phyloP scores from a whole-genome alignment of 2,888 invertebrate species.

The Himalopsyche japonica region DNA sequence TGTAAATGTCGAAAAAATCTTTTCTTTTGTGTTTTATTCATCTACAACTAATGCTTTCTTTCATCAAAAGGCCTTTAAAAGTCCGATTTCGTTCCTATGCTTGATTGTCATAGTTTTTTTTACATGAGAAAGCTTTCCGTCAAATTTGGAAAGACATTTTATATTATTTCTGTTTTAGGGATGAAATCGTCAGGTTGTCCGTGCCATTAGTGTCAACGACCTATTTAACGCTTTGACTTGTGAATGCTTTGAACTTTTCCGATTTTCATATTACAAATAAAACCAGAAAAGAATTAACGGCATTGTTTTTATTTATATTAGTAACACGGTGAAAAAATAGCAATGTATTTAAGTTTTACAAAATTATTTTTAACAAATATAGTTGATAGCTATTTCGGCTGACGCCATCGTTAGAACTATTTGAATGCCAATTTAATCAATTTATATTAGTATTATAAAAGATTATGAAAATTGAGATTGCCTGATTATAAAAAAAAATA shows the following conservation, averaged over 20 bases:
- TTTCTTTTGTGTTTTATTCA: no score
- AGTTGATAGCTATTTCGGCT: no score
- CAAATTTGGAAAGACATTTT: not conserved
- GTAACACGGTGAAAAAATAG: no score
- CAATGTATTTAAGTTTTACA: no score
- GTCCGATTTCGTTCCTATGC: not conserved
- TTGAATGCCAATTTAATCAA: no score
- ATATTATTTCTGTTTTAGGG: not conserved
- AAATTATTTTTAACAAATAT: no score
- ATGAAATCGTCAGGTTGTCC: not conserved
- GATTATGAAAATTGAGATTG: no score
- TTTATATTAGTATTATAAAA: no score
- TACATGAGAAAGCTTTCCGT: not conserved
- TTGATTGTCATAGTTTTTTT: not conserved
- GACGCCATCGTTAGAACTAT: no score
- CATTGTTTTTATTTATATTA: not conserved
- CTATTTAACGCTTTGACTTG: not conserved
- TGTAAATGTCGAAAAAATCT: no score
- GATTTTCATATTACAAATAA: not conserved
- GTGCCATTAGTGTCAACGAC: not conserved
- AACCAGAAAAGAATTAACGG: not conserved
- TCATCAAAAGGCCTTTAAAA: not conserved
- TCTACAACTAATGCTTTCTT: not conserved
- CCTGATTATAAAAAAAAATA: no score
- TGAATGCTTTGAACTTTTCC: not conserved